Evolutionary conservation across 2,113 vertebrate genomes (phyloP), one percentile per base, ranked within the genome.

Genomic region (Marmota flaviventris): DNA sequence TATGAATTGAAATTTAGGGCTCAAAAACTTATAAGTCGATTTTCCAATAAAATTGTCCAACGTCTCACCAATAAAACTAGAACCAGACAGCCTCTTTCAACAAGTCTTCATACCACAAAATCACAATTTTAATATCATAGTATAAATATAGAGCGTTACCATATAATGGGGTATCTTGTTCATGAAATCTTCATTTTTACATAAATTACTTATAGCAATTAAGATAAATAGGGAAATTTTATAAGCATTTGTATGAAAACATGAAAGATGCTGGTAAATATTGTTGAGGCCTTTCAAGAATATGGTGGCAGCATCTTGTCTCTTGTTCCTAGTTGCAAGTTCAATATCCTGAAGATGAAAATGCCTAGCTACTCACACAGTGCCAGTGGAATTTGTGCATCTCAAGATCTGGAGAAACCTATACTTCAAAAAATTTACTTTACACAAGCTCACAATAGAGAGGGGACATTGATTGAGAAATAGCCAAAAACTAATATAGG

Each of bases 181-280:
- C 99, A 99, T 32, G 99, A 99, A 88, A 99, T 98, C 94, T 12
- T 99, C 99, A 99, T 99, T 92, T 98, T 99, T 96, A 99, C 99
- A 99, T 99, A 98, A 99, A 99, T 98, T 99, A 99, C 94, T 97
- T 99, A 85, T 99, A 99, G 98, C 99, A 99, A 97, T 98, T 99
- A 97, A 99, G 99, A 89, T 99, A 99, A 89, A 99, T 99, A 98
- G 99, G 99, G 53, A 99, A 99, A 97, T 99, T 99, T 0, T 99
- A 99, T 0, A 99, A 99, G 95, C 99, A 99, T 97, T 98, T 99
- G 97, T 99, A 99, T 98, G 99, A 99, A 92, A 99, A 99, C 18
- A 14, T 99, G 99, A 93, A 99, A 99, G 98, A 99, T 99, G 48
- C 8, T 51, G 1, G 39, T 63, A 25, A 24, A 76, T 34, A 51